These are phyloP conservation scores for Casuarius casuarius DNA, from an alignment of 2,113 vertebrate species.

Conservation along the genomic window DNA sequence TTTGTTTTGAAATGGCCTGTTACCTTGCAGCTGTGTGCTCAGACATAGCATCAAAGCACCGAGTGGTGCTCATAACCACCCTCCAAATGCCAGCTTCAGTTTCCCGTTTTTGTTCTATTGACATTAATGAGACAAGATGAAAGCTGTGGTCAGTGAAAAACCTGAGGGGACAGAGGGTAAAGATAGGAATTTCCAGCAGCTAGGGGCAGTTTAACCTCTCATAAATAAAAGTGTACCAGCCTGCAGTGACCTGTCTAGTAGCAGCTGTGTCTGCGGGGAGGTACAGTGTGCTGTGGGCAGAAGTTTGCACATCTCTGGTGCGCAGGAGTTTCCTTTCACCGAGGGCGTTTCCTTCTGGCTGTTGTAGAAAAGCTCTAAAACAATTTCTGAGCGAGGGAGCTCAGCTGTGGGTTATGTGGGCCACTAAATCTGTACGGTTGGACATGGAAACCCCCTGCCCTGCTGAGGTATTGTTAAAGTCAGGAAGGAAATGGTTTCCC, in stretches of 20 bases:
- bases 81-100: background rate
- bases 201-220: background rate
- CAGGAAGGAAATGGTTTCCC: background rate
- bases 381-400: background rate
- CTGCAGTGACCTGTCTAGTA: background rate
- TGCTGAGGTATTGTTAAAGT: background rate
- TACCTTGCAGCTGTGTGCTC: background rate
- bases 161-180: background rate
- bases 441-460: background rate
- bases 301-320: no score
- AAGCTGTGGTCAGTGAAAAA: fast-evolving
- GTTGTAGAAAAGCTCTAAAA: background rate
- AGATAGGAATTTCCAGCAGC: background rate
- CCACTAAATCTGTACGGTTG: background rate
- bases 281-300: background rate
- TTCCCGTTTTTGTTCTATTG: background rate
- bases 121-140: background rate
- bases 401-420: background rate
- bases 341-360: background rate
- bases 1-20: background rate
- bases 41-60: background rate
- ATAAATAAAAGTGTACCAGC: background rate
- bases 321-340: background rate
- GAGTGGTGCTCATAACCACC: background rate
- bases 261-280: background rate